Evolutionary conservation across 92 coral and sea anemone species (phyloP), one percentile per base, ranked within the genome.

Genomic region (Epizoanthus fatuus): DNA sequence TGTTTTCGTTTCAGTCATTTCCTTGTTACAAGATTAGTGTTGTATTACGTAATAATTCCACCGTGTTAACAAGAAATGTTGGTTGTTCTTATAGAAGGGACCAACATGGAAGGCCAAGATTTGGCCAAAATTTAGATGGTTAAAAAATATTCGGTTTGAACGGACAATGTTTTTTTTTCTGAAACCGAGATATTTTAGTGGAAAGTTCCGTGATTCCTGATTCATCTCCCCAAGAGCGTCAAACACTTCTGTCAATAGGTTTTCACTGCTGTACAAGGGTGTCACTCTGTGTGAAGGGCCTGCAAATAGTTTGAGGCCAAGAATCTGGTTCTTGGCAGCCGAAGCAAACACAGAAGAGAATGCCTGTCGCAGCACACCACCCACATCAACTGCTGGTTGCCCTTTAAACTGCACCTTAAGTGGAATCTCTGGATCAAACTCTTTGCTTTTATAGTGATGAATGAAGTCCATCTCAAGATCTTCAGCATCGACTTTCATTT

Each of bases 401-500:
- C 72, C 25, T 38, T 67, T 67, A 47, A 35, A 67, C 42, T 69
- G 45, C 1, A 42, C 47, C 8, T 42, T 42, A 4, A 42, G 47
- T 42, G 47, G 47, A 0, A 42, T 42, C 19, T 32, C 45, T 20
- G 57, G 75, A 17, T 69, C 55, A 42, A 69, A 69, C 37, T 69
- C 75, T 69, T 51, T 51, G 42, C 45, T 51, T 69, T 69, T 69
- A 51, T 69, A 69, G 75, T 39, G 45, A 15, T 51, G 54, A 51
- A 69, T 14, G 75, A 53, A 51, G 45, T 69, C 75, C 45, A 39
- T 53, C 55, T n/a, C 32, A 51, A 69, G 45, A 42, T 69, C 75
- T n/a, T 69, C 75, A 51, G 42, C 75, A 42, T 69, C 75, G 45
- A 69, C 75, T 69, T 69, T 69, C 55, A 69, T 39, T 69, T 69